Conservation (phyloP, 1,140 invertebrate genomes). For the Caenorhabditis elegans region DNA sequence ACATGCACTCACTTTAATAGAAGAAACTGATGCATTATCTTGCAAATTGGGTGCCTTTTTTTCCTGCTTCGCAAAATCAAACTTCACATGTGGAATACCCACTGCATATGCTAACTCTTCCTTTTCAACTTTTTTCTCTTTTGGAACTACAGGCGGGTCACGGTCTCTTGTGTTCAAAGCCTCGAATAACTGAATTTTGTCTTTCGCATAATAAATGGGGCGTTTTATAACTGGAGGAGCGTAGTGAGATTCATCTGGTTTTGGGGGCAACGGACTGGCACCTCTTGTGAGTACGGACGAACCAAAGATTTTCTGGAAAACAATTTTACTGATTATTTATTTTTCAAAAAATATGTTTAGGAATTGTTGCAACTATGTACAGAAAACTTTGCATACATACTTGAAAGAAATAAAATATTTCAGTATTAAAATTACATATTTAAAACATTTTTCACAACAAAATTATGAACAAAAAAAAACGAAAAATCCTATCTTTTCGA, state of each 20-base stretch:
- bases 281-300: background rate
- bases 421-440: too few species aligned
- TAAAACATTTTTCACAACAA: too few species aligned
- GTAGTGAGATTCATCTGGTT: background rate
- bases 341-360: too few species aligned
- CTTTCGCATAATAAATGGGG: slow-evolving; percentile 42
- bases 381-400: background rate
- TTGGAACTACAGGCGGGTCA: background rate
- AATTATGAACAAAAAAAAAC: too few species aligned
- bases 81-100: background rate
- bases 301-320: background rate
- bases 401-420: too few species aligned
- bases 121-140: background rate
- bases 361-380: too few species aligned
- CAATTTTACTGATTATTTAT: too few species aligned
- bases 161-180: slow-evolving; percentile 41
- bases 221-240: slow-evolving; percentile 5
- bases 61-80: background rate
- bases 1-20: background rate
- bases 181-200: slow-evolving; percentile 35
- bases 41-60: background rate
- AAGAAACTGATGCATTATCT: background rate
- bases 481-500: too few species aligned
- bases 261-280: background rate
- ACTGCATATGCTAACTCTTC: slow-evolving; percentile 12